These are phyloP conservation scores for Pelagia noctiluca DNA, from an alignment of 30 jellyfish, hydroid and myxozoan species.

Conservation along the genomic window DNA sequence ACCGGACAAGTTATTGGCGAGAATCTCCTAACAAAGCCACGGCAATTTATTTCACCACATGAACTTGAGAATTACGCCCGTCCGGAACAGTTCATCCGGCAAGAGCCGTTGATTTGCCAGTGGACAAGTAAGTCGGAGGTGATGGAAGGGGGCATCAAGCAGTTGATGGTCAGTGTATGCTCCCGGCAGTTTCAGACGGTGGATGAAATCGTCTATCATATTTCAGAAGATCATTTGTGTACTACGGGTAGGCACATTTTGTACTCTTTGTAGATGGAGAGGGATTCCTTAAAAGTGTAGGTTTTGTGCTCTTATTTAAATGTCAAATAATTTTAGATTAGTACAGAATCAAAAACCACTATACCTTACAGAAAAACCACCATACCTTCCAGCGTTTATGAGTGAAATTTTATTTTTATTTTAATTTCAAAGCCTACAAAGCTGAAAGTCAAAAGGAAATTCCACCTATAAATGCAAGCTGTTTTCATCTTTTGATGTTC, in stretches of 20 bases:
- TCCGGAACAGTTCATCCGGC: conserved; percentile 68
- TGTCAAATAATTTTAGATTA: too few relatives aligned
- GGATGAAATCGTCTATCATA: conserved; percentile 86
- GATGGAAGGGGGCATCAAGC: conserved; percentile 40
- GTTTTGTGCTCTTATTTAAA: too few relatives aligned
- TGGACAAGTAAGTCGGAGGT: conserved; percentile 66
- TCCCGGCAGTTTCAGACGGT: conserved; percentile 76
- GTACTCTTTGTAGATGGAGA: too few relatives aligned
- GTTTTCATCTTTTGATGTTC: too few relatives aligned
- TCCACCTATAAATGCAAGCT: too few relatives aligned
- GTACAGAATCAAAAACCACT: too few relatives aligned
- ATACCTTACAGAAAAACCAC: too few relatives aligned
- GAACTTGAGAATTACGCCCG: conserved; percentile 64
- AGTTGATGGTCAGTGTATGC: conserved; percentile 55
- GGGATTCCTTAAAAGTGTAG: too few relatives aligned
- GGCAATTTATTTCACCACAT: conserved; percentile 41
- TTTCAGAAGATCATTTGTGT: conserved; percentile 87
- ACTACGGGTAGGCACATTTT: conserved; percentile 29
- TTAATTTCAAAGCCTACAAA: too few relatives aligned
- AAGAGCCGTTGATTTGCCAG: conserved; percentile 61
- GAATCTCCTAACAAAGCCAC: conserved; percentile 22
- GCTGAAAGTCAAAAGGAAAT: too few relatives aligned
- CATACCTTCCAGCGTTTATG: too few relatives aligned
- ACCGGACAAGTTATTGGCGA: not conserved
- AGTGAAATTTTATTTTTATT: too few relatives aligned